phyloP scores from a whole-genome alignment of 2,888 invertebrate species.

The Mesorhabditis sp. region DNA sequence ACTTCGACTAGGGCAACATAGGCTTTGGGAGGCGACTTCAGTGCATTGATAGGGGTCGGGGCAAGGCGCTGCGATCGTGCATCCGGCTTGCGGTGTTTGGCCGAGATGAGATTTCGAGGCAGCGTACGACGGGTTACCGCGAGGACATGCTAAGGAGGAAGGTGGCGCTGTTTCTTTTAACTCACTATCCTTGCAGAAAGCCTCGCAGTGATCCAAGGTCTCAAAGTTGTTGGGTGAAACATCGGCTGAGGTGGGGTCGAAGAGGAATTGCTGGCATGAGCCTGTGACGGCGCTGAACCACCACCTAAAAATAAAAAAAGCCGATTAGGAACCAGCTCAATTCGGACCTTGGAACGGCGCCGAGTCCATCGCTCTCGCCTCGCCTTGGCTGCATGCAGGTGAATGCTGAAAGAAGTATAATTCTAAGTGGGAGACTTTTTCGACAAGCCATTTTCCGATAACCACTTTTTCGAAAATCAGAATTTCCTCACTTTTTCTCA shows the following conservation, averaged over 20 bases:
- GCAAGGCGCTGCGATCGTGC: slow-evolving; percentile 34
- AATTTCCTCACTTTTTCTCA: neutral
- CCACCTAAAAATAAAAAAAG: slow-evolving; percentile 18
- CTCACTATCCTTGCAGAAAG: slow-evolving; percentile 39
- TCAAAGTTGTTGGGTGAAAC: slow-evolving; percentile 42
- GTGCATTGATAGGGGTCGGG: slow-evolving; percentile 36
- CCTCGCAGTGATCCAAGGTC: slow-evolving; percentile 40
- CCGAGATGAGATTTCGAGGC: slow-evolving; percentile 23
- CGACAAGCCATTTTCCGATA: slow-evolving; percentile 17
- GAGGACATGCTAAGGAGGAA: slow-evolving; percentile 33
- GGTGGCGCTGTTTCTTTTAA: neutral
- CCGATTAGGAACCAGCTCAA: neutral
- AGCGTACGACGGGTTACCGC: slow-evolving; percentile 35
- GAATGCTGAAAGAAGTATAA: slow-evolving; percentile 20
- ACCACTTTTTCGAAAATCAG: slow-evolving; percentile 6
- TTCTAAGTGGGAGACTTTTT: neutral
- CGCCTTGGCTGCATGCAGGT: slow-evolving; percentile 43
- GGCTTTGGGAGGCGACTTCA: slow-evolving; percentile 34
- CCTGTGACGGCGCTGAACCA: slow-evolving; percentile 41
- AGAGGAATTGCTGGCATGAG: slow-evolving; percentile 41
- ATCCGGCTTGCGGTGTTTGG: slow-evolving; percentile 28
- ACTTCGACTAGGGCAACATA: slow-evolving; percentile 41
- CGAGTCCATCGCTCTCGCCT: slow-evolving; percentile 38
- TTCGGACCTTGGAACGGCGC: slow-evolving; percentile 28
- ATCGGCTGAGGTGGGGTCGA: slow-evolving; percentile 33